Evolutionary conservation across 2,888 invertebrate genomes (phyloP).

Genomic region (Acanthopleura granulata): DNA sequence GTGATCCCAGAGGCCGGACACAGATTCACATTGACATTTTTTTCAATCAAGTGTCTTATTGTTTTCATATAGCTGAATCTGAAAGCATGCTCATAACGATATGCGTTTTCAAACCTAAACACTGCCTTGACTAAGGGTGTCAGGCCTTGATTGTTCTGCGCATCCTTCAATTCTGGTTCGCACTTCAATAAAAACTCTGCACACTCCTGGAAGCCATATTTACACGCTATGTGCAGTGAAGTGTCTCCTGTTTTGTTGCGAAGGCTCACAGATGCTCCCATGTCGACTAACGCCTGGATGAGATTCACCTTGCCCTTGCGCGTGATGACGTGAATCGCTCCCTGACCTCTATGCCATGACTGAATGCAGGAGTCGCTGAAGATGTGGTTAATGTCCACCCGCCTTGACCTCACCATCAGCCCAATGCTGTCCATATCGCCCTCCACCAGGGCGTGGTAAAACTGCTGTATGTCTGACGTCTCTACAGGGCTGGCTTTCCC

Average conservation of each 20-base stretch:
- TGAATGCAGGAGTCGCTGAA: conserved; percentile 42
- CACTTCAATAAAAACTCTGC: conserved; percentile 42
- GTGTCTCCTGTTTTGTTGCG: conserved; percentile 47
- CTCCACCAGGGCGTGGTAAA: conserved; percentile 45
- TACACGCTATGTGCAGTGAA: conserved; percentile 50
- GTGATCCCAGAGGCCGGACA: conserved; percentile 48
- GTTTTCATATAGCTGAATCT: conserved; percentile 43
- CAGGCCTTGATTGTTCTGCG: conserved; percentile 50
- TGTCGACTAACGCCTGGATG: conserved; percentile 40
- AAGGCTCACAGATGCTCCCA: conserved; percentile 43
- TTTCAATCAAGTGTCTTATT: conserved; percentile 41
- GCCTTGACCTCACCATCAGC: conserved; percentile 30
- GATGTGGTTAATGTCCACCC: conserved; percentile 42
- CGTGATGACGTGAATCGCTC: conserved; percentile 44
- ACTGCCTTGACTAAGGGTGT: conserved; percentile 53
- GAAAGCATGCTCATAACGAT: conserved; percentile 43
- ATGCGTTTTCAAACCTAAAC: conserved; percentile 44
- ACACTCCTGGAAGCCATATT: conserved; percentile 47
- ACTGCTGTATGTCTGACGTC: conserved; percentile 23
- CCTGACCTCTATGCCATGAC: conserved; percentile 42
- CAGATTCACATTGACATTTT: conserved; percentile 51
- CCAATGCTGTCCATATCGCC: conserved; percentile 37
- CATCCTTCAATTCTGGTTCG: conserved; percentile 39
- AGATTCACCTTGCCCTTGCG: conserved; percentile 35
- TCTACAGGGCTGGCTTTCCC: no score